A percentile compares a stretch with the other conserved stretches of the same genome.
Conservation (phyloP, 2,113 vertebrate species). For the Megaleporinus macrocephalus region DNA sequence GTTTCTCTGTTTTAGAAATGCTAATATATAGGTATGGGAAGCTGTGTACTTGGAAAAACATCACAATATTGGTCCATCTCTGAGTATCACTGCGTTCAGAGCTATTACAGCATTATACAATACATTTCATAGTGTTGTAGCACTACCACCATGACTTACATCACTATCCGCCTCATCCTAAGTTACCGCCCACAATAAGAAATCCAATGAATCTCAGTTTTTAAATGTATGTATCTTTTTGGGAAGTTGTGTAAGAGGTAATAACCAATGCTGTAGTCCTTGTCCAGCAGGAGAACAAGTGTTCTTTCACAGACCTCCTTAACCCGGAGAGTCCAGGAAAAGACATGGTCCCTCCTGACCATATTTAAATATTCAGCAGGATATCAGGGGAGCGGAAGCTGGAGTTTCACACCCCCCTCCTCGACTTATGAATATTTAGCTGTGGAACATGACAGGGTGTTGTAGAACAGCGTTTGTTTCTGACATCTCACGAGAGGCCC, state of each 20-base stretch:
- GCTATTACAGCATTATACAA: too few species aligned
- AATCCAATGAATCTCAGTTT: not conserved
- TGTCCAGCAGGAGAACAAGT: conserved; percentile 22
- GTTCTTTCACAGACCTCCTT: conserved; percentile 24
- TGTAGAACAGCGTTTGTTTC: conserved; percentile 51
- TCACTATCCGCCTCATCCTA: not conserved
- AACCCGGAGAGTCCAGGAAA: conserved; percentile 34
- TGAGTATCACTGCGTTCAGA: too few species aligned
- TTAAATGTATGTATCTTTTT: not conserved
- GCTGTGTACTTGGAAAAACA: too few species aligned
- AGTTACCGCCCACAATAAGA: not conserved
- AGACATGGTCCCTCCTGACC: conserved; percentile 36
- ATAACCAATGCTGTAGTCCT: not conserved
- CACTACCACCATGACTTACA: too few species aligned
- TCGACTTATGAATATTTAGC: conserved; percentile 51
- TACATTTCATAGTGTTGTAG: too few species aligned
- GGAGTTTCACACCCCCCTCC: conserved; percentile 43
- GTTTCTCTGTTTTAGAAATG: too few species aligned
- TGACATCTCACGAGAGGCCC: conserved; percentile 50
- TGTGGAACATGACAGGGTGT: conserved; percentile 51
- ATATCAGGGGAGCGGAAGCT: conserved; percentile 45
- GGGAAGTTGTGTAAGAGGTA: not conserved
- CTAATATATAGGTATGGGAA: too few species aligned
- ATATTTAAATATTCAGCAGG: conserved; percentile 52
- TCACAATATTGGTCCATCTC: too few species aligned